Base-by-base conservation (phyloP, 2,888 invertebrate genomes). In the Lasioglossum marginatum region DNA sequence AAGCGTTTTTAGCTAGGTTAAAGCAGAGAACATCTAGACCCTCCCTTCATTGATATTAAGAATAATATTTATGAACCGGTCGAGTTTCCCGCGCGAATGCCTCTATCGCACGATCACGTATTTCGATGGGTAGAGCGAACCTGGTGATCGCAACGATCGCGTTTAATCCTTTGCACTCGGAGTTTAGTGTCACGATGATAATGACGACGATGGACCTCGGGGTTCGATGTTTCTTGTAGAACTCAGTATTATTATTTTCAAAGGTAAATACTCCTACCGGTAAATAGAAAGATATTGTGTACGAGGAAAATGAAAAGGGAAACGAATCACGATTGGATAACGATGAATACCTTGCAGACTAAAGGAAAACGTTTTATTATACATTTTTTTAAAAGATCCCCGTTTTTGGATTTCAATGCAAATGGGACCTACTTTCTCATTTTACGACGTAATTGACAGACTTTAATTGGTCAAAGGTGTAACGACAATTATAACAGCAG, bases 21-120 rank as follows among this genome's bases (percentile, higher is more conserved):
- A 96, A 96, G 91, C 95, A 96, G 92, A 95, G 96, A 91, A 95
- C 95, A 90, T 95, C 95, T 89, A 94, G 94, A 91, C 94, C 94
- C 45, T 93, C 94, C 81, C 92, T 94, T 87, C 94, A 94, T 93
- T 95, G 93, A 94, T 92, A 91, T 91, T 92, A 89, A 91, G 88
- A 88, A n/a, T 92, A 87, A 90, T 90, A 90, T 91, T 88, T 89
- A 83, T 86, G 86, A 86, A 77, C 78, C 74, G 68, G 71, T 80
- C 77, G 73, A 82, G 34, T 72, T 45, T 71, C 31, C 45, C 73
- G 76, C 77, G 83, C 73, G 63, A 66, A 83, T 57, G 57, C 70
- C 63, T 81, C 75, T 73, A 34, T 66, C 71, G 77, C 45, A 84
- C 43, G 73, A 78, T 77, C 45, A 81, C 60, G 79, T 77, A 68